Conservation (phyloP, 2,797 vertebrate genomes). For the Acestrorhynchus altus region DNA sequence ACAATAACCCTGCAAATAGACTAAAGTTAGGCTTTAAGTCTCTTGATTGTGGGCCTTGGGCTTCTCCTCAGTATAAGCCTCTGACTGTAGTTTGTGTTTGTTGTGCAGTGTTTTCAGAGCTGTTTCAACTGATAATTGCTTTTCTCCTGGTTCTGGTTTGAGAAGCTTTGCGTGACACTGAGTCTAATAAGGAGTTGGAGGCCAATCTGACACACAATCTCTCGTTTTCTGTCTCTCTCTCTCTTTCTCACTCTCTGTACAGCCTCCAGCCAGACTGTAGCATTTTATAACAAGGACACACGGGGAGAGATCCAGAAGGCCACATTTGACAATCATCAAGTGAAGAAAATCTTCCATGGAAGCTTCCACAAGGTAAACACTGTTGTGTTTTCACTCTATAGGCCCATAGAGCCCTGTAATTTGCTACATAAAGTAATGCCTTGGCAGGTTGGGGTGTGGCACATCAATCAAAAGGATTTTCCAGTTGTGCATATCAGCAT, state of each 20-base stretch:
- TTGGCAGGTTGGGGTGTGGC: slow-evolving; percentile 19
- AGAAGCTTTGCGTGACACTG: slow-evolving; percentile 19
- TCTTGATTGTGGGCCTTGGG: slow-evolving; percentile 24
- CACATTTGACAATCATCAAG: slow-evolving; percentile 83
- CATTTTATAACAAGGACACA: slow-evolving; percentile 95
- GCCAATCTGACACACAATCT: slow-evolving; percentile 28
- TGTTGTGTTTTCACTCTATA: not conserved
- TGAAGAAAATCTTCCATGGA: slow-evolving; percentile 94
- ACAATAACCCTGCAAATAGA: not conserved
- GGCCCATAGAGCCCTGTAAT: slow-evolving; percentile 4
- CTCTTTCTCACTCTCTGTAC: slow-evolving; percentile 26
- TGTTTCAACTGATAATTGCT: not conserved
- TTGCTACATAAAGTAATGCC: slow-evolving; percentile 29
- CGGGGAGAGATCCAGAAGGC: slow-evolving; percentile 88
- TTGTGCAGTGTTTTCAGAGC: slow-evolving; percentile 24
- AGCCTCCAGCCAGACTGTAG: slow-evolving; percentile 89
- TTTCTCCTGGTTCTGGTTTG: slow-evolving; percentile 40
- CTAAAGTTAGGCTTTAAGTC: not conserved
- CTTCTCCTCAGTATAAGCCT: slow-evolving; percentile 8
- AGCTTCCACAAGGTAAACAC: slow-evolving; percentile 97
- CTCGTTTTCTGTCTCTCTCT: slow-evolving; percentile 6
- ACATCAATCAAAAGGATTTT: slow-evolving; percentile 47
- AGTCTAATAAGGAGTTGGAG: slow-evolving; percentile 19
- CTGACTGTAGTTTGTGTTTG: slow-evolving; percentile 41
- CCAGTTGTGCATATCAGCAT: slow-evolving; percentile 52